Percentiles rank a stretch among this genome's conserved stretches.
phyloP scores from a whole-genome alignment of 2,113 vertebrate genomes.

The human (Homo sapiens) region GRCh38 chr7:25478001-25478500 shows the following conservation, averaged over 20 bases:
- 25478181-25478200: neutral
- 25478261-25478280: neutral
- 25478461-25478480: neutral
- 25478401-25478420: neutral
- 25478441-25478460: neutral
- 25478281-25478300: slow-evolving; percentile 10
- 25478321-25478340: neutral
- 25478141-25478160: neutral
- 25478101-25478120: neutral
- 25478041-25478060: neutral
- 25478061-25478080: neutral
- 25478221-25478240: neutral
- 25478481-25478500: neutral
- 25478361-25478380: neutral
- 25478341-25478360: neutral
- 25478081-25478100: neutral
- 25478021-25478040: neutral
- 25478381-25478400: neutral
- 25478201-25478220: neutral
- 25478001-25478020: neutral
- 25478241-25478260: too few species aligned
- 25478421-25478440: neutral
- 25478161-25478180: neutral
- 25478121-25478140: neutral
- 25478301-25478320: neutral